Evolutionary conservation across 2,113 vertebrate genomes (phyloP).

Genomic region (Notechis scutatus): DNA sequence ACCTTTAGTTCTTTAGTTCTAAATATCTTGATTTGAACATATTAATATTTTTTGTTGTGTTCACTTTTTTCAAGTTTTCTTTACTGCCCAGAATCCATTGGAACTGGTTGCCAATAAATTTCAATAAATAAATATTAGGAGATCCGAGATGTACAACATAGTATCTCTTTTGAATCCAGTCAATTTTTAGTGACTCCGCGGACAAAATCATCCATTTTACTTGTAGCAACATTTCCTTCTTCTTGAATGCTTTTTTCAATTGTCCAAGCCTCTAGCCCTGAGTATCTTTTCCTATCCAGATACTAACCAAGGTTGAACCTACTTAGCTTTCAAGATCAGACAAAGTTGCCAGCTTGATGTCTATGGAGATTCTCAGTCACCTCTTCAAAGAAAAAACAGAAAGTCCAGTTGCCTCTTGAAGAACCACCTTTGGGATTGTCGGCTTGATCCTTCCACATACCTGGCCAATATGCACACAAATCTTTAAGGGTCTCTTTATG

Average conservation of each 20-base stretch:
- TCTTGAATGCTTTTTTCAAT: background rate
- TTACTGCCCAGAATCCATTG: background rate
- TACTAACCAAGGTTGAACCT: background rate
- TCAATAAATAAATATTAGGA: background rate
- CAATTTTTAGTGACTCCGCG: background rate
- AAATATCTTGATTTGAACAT: background rate
- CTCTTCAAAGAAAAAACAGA: too few species aligned
- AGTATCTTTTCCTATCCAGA: background rate
- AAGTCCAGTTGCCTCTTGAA: too few species aligned
- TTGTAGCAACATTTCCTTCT: background rate
- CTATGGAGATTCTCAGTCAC: too few species aligned
- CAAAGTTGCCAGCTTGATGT: background rate
- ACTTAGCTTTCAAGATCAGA: background rate
- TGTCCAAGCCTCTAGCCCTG: background rate
- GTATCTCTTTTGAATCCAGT: background rate
- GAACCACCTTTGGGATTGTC: background rate
- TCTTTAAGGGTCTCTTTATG: background rate
- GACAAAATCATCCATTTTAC: background rate
- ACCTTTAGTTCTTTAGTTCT: background rate
- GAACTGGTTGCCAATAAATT: background rate
- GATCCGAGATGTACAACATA: background rate
- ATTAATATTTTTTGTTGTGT: background rate
- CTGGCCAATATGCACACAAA: background rate
- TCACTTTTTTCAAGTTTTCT: background rate
- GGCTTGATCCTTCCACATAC: background rate